phyloP scores from a whole-genome alignment of 2,888 invertebrate genomes.

The Hirtodrosophila alboralis region DNA sequence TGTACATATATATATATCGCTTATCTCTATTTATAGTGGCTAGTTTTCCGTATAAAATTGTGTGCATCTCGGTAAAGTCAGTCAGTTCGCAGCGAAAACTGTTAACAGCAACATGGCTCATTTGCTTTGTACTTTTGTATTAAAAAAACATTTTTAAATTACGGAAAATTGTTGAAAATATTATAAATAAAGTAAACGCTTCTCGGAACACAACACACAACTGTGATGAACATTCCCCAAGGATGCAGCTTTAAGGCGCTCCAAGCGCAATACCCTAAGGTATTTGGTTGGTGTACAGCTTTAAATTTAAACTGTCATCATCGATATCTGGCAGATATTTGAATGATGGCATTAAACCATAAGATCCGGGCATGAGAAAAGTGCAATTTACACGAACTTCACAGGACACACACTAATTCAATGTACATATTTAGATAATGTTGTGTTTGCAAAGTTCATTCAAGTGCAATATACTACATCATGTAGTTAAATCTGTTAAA shows the following conservation, averaged over 20 bases:
- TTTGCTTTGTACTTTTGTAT: neutral
- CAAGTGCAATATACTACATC: conserved; percentile 25
- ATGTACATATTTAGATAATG: neutral
- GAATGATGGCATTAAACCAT: conserved; percentile 8
- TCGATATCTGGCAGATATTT: neutral
- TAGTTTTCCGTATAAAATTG: conserved; percentile 55
- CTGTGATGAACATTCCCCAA: conserved; percentile 15
- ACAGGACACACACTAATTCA: neutral
- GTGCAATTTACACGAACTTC: conserved; percentile 66
- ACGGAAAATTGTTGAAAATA: too few relatives aligned
- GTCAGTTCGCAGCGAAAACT: conserved; percentile 60
- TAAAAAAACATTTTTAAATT: neutral
- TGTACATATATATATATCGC: conserved; percentile 14
- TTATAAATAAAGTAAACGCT: too few relatives aligned
- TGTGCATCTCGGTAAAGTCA: conserved; percentile 18
- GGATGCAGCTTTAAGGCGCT: conserved; percentile 68
- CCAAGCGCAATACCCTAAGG: conserved; percentile 42
- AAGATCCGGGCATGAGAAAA: conserved; percentile 70
- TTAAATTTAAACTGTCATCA: conserved; percentile 36
- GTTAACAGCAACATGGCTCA: conserved; percentile 48
- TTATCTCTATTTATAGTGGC: conserved; percentile 49
- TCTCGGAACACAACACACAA: neutral
- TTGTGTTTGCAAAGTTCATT: conserved; percentile 6
- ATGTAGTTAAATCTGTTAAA: conserved; percentile 10
- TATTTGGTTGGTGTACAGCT: conserved; percentile 51